Percentiles rank a stretch among this genome's conserved stretches.
Evolutionary conservation across 2,113 vertebrate genomes (phyloP).

Genomic region (Sprattus sprattus): DNA sequence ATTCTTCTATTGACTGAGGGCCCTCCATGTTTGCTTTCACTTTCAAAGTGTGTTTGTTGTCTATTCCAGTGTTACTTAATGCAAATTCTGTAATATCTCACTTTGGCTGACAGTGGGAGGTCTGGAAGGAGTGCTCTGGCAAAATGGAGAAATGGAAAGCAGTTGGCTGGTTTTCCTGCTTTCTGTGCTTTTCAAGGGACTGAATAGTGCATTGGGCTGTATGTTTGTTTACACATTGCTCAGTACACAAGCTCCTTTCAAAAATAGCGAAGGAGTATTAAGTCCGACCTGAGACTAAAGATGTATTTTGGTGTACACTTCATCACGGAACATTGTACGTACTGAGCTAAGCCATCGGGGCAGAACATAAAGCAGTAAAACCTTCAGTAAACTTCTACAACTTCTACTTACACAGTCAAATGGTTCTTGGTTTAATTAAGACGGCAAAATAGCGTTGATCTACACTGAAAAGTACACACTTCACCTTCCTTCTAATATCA

Average conservation of each 20-base stretch:
- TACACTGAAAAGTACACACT: not conserved
- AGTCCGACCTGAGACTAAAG: not conserved
- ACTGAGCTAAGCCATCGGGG: not conserved
- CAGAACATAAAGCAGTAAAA: not conserved
- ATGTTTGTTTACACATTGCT: slow-evolving; percentile 5
- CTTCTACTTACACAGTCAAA: not conserved
- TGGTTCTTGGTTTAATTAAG: not conserved
- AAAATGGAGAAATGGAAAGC: slow-evolving; percentile 9
- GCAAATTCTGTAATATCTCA: slow-evolving; percentile 31
- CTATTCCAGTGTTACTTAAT: slow-evolving; percentile 22
- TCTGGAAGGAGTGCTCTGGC: slow-evolving; percentile 16
- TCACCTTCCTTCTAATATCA: not conserved
- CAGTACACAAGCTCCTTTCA: not conserved
- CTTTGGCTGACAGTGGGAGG: slow-evolving; percentile 16
- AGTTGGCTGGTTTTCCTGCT: not conserved
- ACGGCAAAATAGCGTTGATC: not conserved
- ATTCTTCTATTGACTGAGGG: slow-evolving; percentile 22
- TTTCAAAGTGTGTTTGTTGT: slow-evolving; percentile 36
- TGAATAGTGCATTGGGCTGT: not conserved
- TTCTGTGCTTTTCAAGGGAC: not conserved
- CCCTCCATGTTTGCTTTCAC: slow-evolving; percentile 32
- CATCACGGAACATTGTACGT: not conserved
- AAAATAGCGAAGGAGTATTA: not conserved
- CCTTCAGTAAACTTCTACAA: not conserved
- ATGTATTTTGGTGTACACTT: not conserved